Conservation (phyloP, 2,888 invertebrate species). For the Argyresthia albistria region DNA sequence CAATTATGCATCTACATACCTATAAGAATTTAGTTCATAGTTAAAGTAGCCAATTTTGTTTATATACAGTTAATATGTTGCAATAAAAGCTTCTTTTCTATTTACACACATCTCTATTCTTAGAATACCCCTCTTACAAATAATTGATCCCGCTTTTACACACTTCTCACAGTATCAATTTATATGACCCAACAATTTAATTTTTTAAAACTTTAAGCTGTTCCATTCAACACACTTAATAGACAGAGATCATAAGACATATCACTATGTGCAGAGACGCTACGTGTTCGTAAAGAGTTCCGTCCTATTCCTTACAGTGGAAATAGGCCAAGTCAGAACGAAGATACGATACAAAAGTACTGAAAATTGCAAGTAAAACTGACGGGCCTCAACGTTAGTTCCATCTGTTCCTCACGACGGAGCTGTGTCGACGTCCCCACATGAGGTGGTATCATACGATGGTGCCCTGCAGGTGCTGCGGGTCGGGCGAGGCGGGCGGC, state of each 20-base stretch:
- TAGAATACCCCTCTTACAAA: constrained; percentile 40
- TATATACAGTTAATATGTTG: constrained; percentile 1
- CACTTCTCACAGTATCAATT: constrained; percentile 41
- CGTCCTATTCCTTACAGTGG: constrained; percentile 18
- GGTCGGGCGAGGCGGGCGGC: constrained; percentile 62
- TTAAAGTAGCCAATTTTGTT: background rate
- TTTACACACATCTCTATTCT: constrained; percentile 34
- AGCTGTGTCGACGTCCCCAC: constrained; percentile 91
- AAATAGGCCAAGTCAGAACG: constrained; percentile 8
- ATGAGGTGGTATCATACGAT: constrained; percentile 96
- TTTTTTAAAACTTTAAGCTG: constrained; percentile 9
- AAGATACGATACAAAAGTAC: background rate
- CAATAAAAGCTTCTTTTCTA: constrained; percentile 10
- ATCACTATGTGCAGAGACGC: constrained; percentile 41
- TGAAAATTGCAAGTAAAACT: background rate
- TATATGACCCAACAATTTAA: constrained; percentile 17
- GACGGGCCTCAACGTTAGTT: constrained; percentile 46
- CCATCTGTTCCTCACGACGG: constrained; percentile 82
- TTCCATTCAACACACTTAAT: background rate
- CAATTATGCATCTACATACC: background rate
- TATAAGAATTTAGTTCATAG: too few species aligned
- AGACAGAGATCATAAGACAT: constrained; percentile 11
- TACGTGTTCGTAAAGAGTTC: constrained; percentile 32
- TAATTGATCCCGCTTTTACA: constrained; percentile 68
- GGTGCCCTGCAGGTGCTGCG: constrained; percentile 88